phyloP scores from a whole-genome alignment of 2,113 vertebrate genomes.

The Dendrocopos noguchii region DNA sequence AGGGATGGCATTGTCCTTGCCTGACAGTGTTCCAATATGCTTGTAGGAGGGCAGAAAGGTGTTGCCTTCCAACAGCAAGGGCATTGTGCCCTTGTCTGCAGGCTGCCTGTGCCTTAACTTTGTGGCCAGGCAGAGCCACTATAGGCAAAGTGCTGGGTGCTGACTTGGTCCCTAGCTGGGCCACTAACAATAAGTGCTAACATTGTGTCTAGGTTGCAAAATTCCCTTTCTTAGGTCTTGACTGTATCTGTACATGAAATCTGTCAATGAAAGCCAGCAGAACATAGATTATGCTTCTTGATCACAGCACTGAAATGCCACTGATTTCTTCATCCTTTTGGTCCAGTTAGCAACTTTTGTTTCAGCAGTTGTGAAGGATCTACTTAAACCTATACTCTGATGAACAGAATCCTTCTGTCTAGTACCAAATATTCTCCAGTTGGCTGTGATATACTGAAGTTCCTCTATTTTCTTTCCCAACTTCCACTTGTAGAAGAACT shows the following conservation, averaged over 20 bases:
- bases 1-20: no score
- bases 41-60: no score
- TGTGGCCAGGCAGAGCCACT: background rate
- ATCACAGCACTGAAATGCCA: background rate
- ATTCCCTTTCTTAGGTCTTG: background rate
- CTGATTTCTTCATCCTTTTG: background rate
- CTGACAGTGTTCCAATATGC: no score
- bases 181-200: background rate
- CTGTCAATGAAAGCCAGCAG: background rate
- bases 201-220: background rate
- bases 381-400: background rate
- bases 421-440: background rate
- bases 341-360: background rate
- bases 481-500: background rate
- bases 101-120: background rate
- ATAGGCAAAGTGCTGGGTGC: background rate
- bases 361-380: background rate
- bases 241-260: background rate
- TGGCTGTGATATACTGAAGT: background rate
- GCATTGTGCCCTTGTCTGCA: background rate
- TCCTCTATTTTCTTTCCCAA: background rate
- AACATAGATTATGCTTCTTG: background rate
- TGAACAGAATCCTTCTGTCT: constrained; percentile 6
- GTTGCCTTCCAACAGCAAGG: background rate
- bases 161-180: background rate